Conservation (phyloP, 2,797 vertebrate genomes). For the Macropus fuliginosus region DNA sequence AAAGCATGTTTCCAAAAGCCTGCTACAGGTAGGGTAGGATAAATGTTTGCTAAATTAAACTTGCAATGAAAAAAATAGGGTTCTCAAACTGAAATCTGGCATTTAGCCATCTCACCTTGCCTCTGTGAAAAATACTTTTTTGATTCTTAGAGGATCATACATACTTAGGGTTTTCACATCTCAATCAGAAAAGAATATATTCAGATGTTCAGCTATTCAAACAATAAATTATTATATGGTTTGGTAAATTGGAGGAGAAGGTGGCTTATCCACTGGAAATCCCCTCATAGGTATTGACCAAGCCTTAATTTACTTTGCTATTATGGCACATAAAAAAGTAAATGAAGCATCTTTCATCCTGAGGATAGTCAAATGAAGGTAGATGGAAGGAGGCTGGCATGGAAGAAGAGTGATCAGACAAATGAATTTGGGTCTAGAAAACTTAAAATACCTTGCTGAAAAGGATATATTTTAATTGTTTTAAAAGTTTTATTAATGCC, state of each 20-base stretch:
- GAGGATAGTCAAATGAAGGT: slow-evolving; percentile 16
- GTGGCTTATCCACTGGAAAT: slow-evolving; percentile 1
- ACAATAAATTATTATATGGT: background rate
- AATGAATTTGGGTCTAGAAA: slow-evolving; percentile 7
- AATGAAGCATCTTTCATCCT: slow-evolving; percentile 37
- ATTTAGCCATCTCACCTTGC: slow-evolving; percentile 37
- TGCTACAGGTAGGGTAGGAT: background rate
- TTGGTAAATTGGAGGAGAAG: slow-evolving; percentile 4
- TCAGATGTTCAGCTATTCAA: background rate
- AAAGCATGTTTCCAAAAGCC: background rate
- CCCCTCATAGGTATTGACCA: slow-evolving; percentile 38
- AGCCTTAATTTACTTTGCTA: slow-evolving; percentile 47
- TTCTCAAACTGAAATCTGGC: slow-evolving; percentile 30
- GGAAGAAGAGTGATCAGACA: slow-evolving; percentile 47
- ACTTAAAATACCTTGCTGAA: background rate
- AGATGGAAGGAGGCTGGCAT: background rate
- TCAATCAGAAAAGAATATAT: slow-evolving; percentile 19
- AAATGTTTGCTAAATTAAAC: background rate
- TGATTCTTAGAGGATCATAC: background rate
- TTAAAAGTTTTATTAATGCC: background rate
- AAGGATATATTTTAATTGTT: background rate
- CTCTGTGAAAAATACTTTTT: slow-evolving; percentile 46
- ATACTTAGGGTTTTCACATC: background rate
- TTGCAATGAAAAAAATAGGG: background rate
- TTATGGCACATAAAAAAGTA: slow-evolving; percentile 52